Base-by-base conservation (phyloP, 2,113 vertebrate species). In the Tetrax tetrax region DNA sequence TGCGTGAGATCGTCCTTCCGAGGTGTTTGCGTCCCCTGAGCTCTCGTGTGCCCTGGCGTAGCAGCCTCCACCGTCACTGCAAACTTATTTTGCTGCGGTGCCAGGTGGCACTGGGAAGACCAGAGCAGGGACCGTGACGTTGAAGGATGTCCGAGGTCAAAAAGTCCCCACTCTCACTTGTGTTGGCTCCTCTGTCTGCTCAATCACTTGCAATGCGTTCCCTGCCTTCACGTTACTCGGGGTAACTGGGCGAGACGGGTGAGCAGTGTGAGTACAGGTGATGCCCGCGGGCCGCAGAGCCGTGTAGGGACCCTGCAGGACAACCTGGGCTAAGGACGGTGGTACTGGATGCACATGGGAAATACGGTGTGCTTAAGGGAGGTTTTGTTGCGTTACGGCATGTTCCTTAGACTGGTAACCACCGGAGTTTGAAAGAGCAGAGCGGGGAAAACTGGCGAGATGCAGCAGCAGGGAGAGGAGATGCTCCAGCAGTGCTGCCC, bases 301-400 rank as follows among this genome's bases (percentile, higher is more conserved):
- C 3, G 18, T 2, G 66, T 2, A 2, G 56, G 77, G 33, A 4
- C 45, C 45, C 12, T 4, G 29, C 13, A 2, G 57, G 2, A 2
- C 20, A 1, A 4, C 1, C 0, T 0, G 31, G 74, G 41, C 66
- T 16, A 5, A 21, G 56, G 63, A 3, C 13, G 4, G 63, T 1
- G 29, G 20, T 5, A 7, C 17, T 1, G 3, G 21, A 4, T 8
- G 86, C 16, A 38, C 7, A 4, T 4, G 31, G 47, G 61, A 53
- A 25, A 22, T 0, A 1, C 22, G 1, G 24, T 3, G 2, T 2
- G 29, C n/a, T 15, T 5, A 2, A 13, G 76, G 23, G 50, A 35
- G 8, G 7, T 0, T 22, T 7, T 10, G 33, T 61, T 17, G 45
- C 6, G 47, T 20, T 33, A 6, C 5, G 38, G 61, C 4, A 2